Base-by-base conservation (phyloP, 92 coral and sea anemone species). In the Phenganax marumi region DNA sequence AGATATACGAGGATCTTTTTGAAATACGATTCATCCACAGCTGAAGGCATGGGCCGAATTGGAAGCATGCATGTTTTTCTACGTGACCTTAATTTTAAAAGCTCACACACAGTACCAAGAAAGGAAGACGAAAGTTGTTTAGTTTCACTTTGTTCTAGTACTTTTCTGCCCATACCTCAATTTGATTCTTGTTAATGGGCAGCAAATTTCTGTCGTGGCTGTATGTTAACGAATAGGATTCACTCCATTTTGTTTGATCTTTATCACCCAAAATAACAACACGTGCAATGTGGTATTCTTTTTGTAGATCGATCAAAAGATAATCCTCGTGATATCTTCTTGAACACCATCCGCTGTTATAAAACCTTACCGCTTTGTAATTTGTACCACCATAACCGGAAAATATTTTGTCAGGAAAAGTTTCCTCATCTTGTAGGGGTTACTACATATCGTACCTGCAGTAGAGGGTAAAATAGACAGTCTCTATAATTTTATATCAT, bases 211-310 rank as follows among this genome's bases (percentile, higher is more conserved):
- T 12, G 3, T 58, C 65, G 21, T 14, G 65, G 13, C 65, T 58
- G 65, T 58, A 58, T 58, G 10, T 58, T 23, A 58, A 14, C 21
- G 21, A 14, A 18, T 58, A 58, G n/a, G 8, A 18, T 8, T 16
- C 47, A 13, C 70, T 64, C 70, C 72, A 66, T 49, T 25, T 66
- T 66, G 72, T 25, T 33, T 66, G 72, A 3, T 24, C 10, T 24
- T 19, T 66, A 33, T 66, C 50, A 66, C 49, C 72, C 72, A 62
- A 19, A 12, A 23, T 13, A 9, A 62, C 68, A 23, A 62, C 68
- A 6, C 13, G 68, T 62, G 68, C 24, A 3, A 66, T 66, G 48
- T 66, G 72, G 26, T 64, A 64, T 6, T 64, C 70, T 64, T 64
- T 64, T 25, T 22, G 12, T 1, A 64, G 70, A 17, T 66, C 72